Evolutionary conservation across 2,888 invertebrate genomes (phyloP), one percentile per base, ranked within the genome.

Genomic region (Drosophila mayaguana): DNA sequence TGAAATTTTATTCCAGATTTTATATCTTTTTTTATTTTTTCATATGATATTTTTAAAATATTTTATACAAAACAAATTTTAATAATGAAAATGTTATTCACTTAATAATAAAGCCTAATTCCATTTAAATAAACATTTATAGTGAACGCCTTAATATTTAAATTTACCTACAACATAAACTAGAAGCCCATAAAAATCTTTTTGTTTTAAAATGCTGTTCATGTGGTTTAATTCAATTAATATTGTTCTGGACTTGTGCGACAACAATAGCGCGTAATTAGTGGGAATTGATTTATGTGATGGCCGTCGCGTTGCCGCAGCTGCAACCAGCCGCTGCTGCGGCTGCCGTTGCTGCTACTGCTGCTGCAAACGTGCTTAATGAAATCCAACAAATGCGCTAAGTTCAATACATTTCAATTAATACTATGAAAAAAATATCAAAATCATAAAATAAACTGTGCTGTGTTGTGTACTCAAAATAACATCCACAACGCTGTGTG

Each of bases 401-500:
- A 69, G 68, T 66, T 63, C 55, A 77, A 79, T 71, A 66, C 48
- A 71, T 81, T 68, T 76, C 62, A 68, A 82, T 75, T 80, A 71
- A 69, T 75, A 36, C 6, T 14, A 54, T 69, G 62, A 53, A 72
- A 72, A n/a, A 16, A 48, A 70, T 60, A 62, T 40, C 48, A 42
- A 69, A 18, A 60, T 16, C 14, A 42, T 14, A 3, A 36, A 28
- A 48, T 48, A 28, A 25, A 38, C 6, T 53, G 36, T 53, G 16
- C 3, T 53, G 28, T 28, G 28, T 2, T 32, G 14, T 11, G n/a
- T 36, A n/a, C n/a, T 38, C 18, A 25, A 20, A 32, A 5, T 22
- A 38, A 63, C 6, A 55, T 63, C 67, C 93, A 93, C 69, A 94
- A 92, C 48, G 94, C 93, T 93, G 93, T 91, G 83, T 92, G 92